Evolutionary conservation across 2,888 invertebrate genomes (phyloP), one percentile per base, ranked within the genome.

Genomic region (Stenchaetothrips biformis): DNA sequence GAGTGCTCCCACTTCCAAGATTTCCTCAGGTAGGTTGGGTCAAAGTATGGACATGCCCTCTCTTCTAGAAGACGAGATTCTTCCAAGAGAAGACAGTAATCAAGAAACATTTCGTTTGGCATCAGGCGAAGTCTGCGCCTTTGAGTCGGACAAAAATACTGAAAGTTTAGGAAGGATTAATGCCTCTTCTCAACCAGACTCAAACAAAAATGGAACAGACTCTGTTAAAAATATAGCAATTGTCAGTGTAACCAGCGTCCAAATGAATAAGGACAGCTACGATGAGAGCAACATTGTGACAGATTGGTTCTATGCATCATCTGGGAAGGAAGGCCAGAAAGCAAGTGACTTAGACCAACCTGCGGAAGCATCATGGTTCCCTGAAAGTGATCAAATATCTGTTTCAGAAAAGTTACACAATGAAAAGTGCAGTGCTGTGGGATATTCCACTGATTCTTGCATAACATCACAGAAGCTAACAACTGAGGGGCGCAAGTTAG

Each of bases 211-310:
- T 25, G 25, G 11, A 11, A 9, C 67, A 25, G 67, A 74, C 25
- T 11, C 67, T 74, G 67, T 74, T 74, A 74, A 74, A 74, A 74
- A 74, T 74, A 74, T 74, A 74, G 67, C 67, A 25, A 25, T 74
- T 6, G 67, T 74, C 11, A 74, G 25, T 74, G 67, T 74, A 0
- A 74, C 67, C 3, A 25, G 67, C 25, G 25, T 74, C 25, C 25
- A 21, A 21, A 25, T 74, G 7, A 74, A 74, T 25, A 74, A 25
- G 11, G 67, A 74, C 25, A 74, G 25, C 25, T 74, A 25, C 11
- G 25, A 74, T 25, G 7, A 21, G 4, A 25, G 7, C 9, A 74
- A 74, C 16, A 59, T 13, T 16, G 16, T 18, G 6, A 13, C 6
- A 25, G 67, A 74, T 21, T 74, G 67, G 67, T 74, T 74, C 25